phyloP scores from a whole-genome alignment of 2,888 invertebrate genomes.

The Xestia ashworthii region DNA sequence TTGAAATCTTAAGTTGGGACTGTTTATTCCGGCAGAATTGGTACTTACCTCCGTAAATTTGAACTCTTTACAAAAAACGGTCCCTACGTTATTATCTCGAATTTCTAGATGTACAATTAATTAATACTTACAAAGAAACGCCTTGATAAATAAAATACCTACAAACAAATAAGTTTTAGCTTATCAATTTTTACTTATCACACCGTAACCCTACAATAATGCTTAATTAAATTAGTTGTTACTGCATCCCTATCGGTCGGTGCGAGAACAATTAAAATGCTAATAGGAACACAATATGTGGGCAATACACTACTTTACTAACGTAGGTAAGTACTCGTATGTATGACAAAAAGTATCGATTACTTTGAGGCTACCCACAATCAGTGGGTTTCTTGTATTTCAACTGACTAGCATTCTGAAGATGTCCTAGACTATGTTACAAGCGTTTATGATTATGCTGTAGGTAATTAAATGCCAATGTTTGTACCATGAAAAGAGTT shows the following conservation, averaged over 20 bases:
- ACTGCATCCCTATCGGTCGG: constrained; percentile 24
- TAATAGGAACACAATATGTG: constrained; percentile 47
- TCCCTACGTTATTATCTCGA: neutral
- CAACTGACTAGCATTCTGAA: constrained; percentile 34
- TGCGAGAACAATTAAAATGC: constrained; percentile 49
- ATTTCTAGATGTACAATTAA: neutral
- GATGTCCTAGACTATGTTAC: constrained; percentile 9
- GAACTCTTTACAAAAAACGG: neutral
- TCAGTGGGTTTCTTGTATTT: constrained; percentile 55
- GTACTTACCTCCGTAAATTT: neutral
- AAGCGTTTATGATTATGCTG: constrained; percentile 12
- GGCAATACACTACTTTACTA: constrained; percentile 16
- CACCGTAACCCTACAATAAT: constrained; percentile 17
- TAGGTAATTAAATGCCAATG: neutral
- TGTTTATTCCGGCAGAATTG: constrained; percentile 15
- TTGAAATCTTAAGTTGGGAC: constrained; percentile 30
- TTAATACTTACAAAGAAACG: constrained; percentile 5
- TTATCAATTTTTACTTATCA: neutral
- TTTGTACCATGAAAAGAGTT: neutral
- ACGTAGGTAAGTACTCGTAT: neutral
- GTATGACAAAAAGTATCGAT: constrained; percentile 60
- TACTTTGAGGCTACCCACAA: constrained; percentile 66
- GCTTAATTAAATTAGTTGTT: constrained; percentile 30
- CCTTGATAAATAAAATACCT: constrained; percentile 14
- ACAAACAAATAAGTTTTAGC: neutral